A percentile compares a stretch with the other conserved stretches of the same genome.
phyloP scores from a whole-genome alignment of 1,140 invertebrate genomes.

The Eueides isabella region DNA sequence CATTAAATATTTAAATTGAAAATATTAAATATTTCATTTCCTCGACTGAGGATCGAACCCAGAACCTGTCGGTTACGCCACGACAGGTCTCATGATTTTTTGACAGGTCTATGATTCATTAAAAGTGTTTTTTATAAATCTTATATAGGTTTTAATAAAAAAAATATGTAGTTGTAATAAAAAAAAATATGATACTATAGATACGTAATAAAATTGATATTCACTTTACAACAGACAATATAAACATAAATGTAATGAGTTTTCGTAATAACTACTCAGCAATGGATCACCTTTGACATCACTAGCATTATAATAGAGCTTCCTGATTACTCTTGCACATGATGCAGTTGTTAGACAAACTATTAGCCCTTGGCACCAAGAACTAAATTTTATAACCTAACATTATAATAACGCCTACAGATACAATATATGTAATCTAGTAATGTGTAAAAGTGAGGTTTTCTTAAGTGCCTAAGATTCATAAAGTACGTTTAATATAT shows the following conservation, averaged over 20 bases:
- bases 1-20: too few species aligned
- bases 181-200: background rate
- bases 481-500: too few species aligned
- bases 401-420: background rate
- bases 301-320: background rate
- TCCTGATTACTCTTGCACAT: background rate
- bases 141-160: too few species aligned
- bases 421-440: background rate
- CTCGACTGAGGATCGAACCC: too few species aligned
- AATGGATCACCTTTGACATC: conserved; percentile 3
- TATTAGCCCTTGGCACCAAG: background rate
- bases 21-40: too few species aligned
- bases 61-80: too few species aligned
- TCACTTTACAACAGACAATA: background rate
- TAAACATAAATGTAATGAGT: background rate
- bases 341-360: background rate
- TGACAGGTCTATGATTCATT: too few species aligned
- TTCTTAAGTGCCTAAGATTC: too few species aligned
- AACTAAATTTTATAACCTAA: background rate
- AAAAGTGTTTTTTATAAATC: too few species aligned
- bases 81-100: too few species aligned
- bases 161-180: background rate
- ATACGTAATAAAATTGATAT: background rate
- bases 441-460: background rate
- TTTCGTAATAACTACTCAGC: background rate